phyloP scores from a whole-genome alignment of 2,113 vertebrate genomes.

The Nettapus auritus region DNA sequence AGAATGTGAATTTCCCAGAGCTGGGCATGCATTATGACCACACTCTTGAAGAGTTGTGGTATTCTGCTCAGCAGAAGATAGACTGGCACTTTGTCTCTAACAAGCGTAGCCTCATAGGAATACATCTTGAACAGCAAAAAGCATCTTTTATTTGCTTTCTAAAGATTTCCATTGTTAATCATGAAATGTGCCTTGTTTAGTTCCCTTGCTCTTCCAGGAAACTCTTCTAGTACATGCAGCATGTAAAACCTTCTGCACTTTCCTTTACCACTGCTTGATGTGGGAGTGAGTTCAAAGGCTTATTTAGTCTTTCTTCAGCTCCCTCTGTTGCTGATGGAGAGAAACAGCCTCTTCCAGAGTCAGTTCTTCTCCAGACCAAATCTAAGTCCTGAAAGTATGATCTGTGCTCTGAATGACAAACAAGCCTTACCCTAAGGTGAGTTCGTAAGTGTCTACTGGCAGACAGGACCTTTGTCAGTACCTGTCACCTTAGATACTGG shows the following conservation, averaged over 20 bases:
- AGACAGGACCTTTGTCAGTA: accelerated
- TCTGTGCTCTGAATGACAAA: neutral
- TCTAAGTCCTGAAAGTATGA: neutral
- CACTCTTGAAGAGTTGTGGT: neutral
- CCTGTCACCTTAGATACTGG: neutral
- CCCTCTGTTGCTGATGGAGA: neutral
- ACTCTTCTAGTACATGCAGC: neutral
- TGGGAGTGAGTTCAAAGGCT: neutral
- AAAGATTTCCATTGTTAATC: neutral
- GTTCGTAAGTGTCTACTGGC: accelerated
- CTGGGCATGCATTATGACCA: neutral
- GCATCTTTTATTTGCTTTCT: neutral
- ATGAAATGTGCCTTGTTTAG: neutral
- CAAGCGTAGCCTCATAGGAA: neutral
- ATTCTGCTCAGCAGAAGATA: neutral
- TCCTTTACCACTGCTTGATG: neutral
- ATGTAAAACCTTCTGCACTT: neutral
- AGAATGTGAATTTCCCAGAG: neutral
- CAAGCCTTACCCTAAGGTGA: no score
- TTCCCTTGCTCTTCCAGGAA: neutral
- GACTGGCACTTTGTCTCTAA: neutral
- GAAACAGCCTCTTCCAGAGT: neutral
- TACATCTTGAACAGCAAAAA: neutral
- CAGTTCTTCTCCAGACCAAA: neutral
- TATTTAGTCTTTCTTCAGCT: neutral